Evolutionary conservation across 2,113 vertebrate genomes (phyloP), one percentile per base, ranked within the genome.

Genomic region (Chlorocebus sabaeus): DNA sequence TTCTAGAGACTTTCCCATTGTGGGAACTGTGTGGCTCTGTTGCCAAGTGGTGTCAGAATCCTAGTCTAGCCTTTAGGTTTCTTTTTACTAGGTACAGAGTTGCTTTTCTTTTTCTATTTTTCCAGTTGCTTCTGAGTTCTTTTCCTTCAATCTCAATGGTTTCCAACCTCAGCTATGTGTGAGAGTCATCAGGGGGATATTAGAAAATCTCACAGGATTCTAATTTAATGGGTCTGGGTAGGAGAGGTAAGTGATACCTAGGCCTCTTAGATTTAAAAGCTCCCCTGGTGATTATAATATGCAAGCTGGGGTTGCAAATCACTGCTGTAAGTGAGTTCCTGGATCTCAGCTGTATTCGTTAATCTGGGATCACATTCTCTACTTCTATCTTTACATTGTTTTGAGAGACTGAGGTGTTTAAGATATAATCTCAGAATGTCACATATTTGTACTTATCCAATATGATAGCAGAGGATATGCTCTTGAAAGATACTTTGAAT

Each of bases 171-270:
- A 30, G 35, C 70, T 96, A 27, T 43, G 8, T 17, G 32, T 80
- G 43, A 81, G 43, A 83, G 23, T 93, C 76, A 87, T 14, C 32
- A 76, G 70, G 52, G 68, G 30, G 10, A 96, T 14, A 45, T 92
- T 59, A 79, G 64, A 88, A 97, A 94, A 76, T 38, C 88, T 94
- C 88, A 82, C 43, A 90, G 68, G 30, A 72, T 89, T 91, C 86
- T 96, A 73, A 96, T 89, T 94, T 92, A 95, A 94, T 96, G 8
- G 9, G 12, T 91, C 32, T 97, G 85, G n/a, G 27, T 23, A 82
- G 1, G 35, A 38, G 35, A 96, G 14, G 6, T 35, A 84, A 80
- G 57, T 38, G n/a, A 89, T 55, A 70, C 40, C 73, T 79, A 32
- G 18, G n/a, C 61, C 18, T 67, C 61, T 59, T 32, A 52, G 50